Base-by-base conservation (phyloP, 2,113 vertebrate species). In the Heterocephalus glaber region DNA sequence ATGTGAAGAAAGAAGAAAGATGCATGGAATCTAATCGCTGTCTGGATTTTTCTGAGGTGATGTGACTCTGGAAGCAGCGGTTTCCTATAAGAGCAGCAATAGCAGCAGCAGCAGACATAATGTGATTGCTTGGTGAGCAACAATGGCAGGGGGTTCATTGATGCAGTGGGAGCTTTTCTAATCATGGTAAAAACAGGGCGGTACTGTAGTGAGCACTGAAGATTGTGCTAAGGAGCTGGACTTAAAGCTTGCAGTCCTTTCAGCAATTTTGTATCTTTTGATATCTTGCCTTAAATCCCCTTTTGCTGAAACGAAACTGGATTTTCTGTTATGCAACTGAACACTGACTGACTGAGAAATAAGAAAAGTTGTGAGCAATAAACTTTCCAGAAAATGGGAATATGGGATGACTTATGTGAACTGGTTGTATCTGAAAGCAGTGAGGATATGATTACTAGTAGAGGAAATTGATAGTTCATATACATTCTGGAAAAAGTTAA, bases 281-380 rank as follows among this genome's bases (percentile, higher is more conserved):
- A 6, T 49, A 61, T 20, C 66, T 80, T 93, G 54, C 83, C 90
- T 94, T 86, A 96, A 90, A 60, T 84, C 4, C 47, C 19, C 17
- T 4, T 35, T 72, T 90, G 61, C 77, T 93, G 77, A 90, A 97
- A 11, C 38, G 24, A 70, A 49, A 72, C 12, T 28, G 68, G 47
- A 93, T 85, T 96, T 33, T 80, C 35, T 95, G 44, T 86, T 88
- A 93, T 83, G 41, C 54, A 94, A 58, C 7, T 90, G 54, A 93
- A 95, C 26, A 90, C 12, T 41, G 33, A 83, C n/a, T 66, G 74
- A 96, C 47, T 19, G 5, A 70, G n/a, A 60, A 95, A 52, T 86
- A 89, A 92, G 56, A 54, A 66, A 81, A 28, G 7, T 41, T 93
- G 19, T 81, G 85, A 90, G 86, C 26, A 86, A 88, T 6, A 74